These are phyloP conservation scores for Echeneis naucrates DNA, from an alignment of 2,797 vertebrate genomes.

Conservation along the genomic window DNA sequence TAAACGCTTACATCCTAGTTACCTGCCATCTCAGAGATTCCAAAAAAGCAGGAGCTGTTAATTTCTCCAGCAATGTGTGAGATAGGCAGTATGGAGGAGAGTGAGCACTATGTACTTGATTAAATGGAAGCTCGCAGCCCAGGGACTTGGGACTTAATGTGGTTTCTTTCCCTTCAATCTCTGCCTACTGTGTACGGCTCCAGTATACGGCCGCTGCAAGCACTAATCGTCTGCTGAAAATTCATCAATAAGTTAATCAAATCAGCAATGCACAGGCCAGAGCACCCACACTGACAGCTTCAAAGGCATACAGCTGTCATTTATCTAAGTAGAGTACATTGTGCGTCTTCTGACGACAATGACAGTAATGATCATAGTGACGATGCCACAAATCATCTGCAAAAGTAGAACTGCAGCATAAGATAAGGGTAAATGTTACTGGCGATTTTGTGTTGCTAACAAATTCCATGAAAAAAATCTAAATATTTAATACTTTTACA, in stretches of 20 bases:
- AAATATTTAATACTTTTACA: background rate
- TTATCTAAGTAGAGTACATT: slow-evolving; percentile 8
- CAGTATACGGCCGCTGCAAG: background rate
- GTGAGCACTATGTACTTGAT: slow-evolving; percentile 42
- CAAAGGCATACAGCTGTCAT: slow-evolving; percentile 43
- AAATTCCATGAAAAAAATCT: slow-evolving; percentile 4
- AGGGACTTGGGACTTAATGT: slow-evolving; percentile 6
- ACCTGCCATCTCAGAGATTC: slow-evolving; percentile 23
- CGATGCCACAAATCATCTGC: slow-evolving; percentile 9
- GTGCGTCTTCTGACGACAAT: slow-evolving; percentile 8
- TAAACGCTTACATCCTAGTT: slow-evolving; percentile 7
- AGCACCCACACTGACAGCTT: slow-evolving; percentile 46
- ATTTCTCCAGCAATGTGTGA: slow-evolving; percentile 9
- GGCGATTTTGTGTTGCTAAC: background rate
- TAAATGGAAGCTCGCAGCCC: slow-evolving; percentile 22
- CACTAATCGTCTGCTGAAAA: slow-evolving; percentile 37
- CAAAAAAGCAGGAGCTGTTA: slow-evolving; percentile 13
- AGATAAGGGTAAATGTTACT: background rate
- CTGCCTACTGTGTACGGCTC: slow-evolving; percentile 10
- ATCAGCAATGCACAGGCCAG: slow-evolving; percentile 38
- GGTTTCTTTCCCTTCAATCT: slow-evolving; percentile 3
- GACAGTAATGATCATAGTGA: slow-evolving; percentile 2
- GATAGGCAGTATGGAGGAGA: slow-evolving; percentile 12
- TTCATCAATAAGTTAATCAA: slow-evolving; percentile 55
- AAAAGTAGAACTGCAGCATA: background rate